phyloP scores from a whole-genome alignment of 2,113 vertebrate species.

The Pluvianellus socialis region DNA sequence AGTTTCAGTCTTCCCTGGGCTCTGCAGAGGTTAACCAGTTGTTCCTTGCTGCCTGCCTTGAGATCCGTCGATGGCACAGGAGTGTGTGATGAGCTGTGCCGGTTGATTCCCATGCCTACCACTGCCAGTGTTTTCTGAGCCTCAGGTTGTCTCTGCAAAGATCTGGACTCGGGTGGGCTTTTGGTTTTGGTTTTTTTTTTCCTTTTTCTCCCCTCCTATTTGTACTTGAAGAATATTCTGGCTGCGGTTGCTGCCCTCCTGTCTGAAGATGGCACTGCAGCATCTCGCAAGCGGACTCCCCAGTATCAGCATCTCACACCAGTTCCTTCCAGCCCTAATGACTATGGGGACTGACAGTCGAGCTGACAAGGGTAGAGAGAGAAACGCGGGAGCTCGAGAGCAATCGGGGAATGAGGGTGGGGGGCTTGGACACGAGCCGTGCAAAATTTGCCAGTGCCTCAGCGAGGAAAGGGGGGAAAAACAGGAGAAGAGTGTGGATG shows the following conservation, averaged over 20 bases:
- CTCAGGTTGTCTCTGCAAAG: neutral
- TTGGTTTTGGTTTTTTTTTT: accelerated
- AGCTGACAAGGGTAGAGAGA: neutral
- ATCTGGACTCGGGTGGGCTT: neutral
- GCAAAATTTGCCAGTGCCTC: neutral
- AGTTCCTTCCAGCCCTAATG: neutral
- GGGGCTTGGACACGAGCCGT: neutral
- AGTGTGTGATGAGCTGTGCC: neutral
- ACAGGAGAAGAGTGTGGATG: neutral
- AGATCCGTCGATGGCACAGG: neutral
- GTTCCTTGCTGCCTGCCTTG: accelerated
- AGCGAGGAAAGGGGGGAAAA: neutral
- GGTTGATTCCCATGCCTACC: accelerated
- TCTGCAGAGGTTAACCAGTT: neutral
- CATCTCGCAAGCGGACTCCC: neutral
- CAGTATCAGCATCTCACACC: accelerated
- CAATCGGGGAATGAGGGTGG: accelerated
- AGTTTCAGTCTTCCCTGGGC: neutral
- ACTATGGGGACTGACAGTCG: neutral
- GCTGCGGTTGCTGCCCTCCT: neutral
- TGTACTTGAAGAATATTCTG: accelerated
- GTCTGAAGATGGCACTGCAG: constrained; percentile 69
- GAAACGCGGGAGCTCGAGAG: neutral
- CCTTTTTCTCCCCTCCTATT: accelerated
- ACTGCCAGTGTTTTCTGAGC: neutral